These are phyloP conservation scores for Glomeris maerens DNA, from an alignment of 1,140 invertebrate species.

Conservation along the genomic window DNA sequence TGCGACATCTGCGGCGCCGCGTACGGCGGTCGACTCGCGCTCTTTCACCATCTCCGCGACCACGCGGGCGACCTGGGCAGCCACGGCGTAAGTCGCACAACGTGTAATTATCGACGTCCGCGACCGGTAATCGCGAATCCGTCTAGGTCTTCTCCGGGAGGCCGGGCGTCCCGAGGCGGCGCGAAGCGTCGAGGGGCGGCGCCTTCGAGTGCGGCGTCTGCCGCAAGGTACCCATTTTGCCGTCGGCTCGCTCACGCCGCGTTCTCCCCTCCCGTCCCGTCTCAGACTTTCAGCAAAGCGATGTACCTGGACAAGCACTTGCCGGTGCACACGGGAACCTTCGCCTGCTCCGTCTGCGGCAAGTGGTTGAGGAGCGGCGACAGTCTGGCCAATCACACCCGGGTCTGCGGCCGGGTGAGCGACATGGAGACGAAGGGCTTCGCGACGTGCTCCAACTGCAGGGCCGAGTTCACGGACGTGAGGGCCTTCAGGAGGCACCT, in stretches of 20 bases:
- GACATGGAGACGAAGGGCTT: constrained; percentile 9
- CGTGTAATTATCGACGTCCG: too few species aligned
- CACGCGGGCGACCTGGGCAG: too few species aligned
- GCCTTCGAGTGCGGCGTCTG: constrained; percentile 5
- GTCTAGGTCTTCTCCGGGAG: too few species aligned
- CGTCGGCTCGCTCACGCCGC: too few species aligned
- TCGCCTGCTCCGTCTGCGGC: constrained; percentile 13
- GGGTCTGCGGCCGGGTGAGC: constrained; percentile 12
- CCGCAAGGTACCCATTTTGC: constrained; percentile 6
- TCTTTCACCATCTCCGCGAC: too few species aligned
- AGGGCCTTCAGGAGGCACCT: constrained; percentile 26
- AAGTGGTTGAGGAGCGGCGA: constrained; percentile 14
- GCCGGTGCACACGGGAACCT: constrained; percentile 13
- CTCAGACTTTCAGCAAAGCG: constrained; percentile 10
- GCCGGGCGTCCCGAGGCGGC: too few species aligned
- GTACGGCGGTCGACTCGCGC: too few species aligned
- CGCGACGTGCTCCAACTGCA: constrained; percentile 19
- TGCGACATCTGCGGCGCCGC: too few species aligned
- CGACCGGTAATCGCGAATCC: too few species aligned
- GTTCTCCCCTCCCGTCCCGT: background rate
- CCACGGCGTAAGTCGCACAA: too few species aligned
- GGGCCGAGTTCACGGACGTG: constrained; percentile 23
- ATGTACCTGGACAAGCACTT: constrained; percentile 14
- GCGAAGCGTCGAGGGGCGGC: too few species aligned
- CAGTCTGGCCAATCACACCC: constrained; percentile 12